These are phyloP conservation scores for Quadroppia sp. DNA, from an alignment of 2,888 invertebrate species.

Conservation along the genomic window DNA sequence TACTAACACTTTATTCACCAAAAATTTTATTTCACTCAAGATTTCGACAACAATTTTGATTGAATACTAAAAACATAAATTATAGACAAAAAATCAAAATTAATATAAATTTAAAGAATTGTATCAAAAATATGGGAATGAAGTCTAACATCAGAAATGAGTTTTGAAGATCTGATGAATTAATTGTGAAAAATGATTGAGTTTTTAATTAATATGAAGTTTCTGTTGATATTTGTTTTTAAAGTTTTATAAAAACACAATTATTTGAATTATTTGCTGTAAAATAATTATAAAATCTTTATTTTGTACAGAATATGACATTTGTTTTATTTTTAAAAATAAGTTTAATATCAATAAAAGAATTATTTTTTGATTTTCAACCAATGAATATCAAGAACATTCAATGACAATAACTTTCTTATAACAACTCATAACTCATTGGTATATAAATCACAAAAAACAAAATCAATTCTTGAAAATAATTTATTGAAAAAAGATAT, in stretches of 20 bases:
- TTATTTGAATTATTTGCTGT: background rate
- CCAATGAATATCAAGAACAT: background rate
- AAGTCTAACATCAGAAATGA: background rate
- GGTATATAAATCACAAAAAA: no score
- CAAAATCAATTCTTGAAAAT: no score
- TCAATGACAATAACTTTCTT: background rate
- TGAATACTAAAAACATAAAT: background rate
- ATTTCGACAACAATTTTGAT: background rate
- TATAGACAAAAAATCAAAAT: background rate
- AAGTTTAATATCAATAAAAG: constrained; percentile 3
- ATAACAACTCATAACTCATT: no score
- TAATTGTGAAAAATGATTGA: background rate
- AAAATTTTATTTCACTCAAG: no score
- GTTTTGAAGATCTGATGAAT: background rate
- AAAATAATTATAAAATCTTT: constrained; percentile 13
- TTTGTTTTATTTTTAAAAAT: constrained; percentile 16
- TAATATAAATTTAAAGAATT: background rate
- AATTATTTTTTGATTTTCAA: constrained; percentile 1
- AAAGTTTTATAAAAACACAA: constrained; percentile 1
- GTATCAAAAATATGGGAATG: background rate
- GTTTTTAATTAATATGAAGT: background rate
- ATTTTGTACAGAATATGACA: constrained; percentile 19
- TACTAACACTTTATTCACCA: no score
- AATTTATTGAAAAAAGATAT: no score
- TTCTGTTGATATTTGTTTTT: background rate